phyloP scores from a whole-genome alignment of 1,140 invertebrate genomes.

The Chionoecetes opilio region DNA sequence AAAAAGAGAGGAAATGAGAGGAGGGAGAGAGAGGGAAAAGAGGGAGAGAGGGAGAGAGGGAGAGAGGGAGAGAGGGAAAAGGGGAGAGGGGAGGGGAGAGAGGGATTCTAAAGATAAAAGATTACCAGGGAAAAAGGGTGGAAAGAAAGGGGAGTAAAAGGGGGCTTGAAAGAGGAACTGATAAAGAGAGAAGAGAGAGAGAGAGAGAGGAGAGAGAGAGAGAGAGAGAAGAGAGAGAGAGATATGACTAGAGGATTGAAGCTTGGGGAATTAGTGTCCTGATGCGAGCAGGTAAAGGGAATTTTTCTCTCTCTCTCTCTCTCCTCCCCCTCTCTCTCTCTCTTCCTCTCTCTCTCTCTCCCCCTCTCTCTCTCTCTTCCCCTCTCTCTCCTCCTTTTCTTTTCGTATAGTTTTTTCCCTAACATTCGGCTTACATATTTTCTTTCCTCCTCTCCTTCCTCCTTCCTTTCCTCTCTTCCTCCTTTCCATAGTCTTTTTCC shows the following conservation, averaged over 20 bases:
- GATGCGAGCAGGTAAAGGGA: no score
- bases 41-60: background rate
- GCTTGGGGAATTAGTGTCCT: no score
- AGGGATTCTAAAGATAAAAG: background rate
- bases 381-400: background rate
- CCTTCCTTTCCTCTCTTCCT: background rate
- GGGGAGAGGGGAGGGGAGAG: background rate
- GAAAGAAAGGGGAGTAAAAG: background rate
- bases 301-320: background rate
- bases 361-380: background rate
- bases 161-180: background rate
- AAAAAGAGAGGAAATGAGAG: background rate
- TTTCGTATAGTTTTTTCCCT: background rate
- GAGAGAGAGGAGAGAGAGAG: background rate
- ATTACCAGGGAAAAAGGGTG: background rate
- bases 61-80: background rate
- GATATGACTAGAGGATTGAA: no score
- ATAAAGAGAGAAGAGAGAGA: background rate
- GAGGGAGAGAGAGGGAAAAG: background rate
- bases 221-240: background rate
- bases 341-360: conserved; percentile 23
- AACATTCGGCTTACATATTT: no score
- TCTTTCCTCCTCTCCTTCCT: background rate
- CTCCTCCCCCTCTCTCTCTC: background rate
- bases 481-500: background rate